phyloP scores from a whole-genome alignment of 2,113 vertebrate genomes.

The Lamprologus tigripictilis region DNA sequence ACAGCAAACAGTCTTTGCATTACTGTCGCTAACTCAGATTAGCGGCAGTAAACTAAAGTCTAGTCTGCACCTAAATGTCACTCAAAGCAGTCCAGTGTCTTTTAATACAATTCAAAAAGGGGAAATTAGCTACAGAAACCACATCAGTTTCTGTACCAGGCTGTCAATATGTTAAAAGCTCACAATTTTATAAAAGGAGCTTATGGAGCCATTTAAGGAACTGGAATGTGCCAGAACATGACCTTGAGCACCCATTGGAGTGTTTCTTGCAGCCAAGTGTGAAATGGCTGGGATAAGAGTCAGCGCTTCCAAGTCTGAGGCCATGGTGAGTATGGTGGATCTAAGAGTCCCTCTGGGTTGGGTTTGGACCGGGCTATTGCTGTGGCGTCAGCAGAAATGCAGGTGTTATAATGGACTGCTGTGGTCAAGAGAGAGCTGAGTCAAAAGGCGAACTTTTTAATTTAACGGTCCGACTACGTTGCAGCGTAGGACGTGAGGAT shows the following conservation, averaged over 20 bases:
- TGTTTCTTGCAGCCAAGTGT: background rate
- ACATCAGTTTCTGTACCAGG: background rate
- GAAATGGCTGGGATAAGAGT: background rate
- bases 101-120: background rate
- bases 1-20: background rate
- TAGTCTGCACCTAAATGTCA: background rate
- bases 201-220: background rate
- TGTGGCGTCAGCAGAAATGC: background rate
- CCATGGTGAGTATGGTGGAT: background rate
- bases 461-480: background rate
- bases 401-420: background rate
- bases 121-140: background rate
- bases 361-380: background rate
- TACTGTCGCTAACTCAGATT: background rate
- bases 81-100: background rate
- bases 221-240: background rate
- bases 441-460: background rate
- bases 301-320: background rate
- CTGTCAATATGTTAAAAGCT: background rate
- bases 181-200: background rate
- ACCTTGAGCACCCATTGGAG: background rate
- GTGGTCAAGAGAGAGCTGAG: background rate
- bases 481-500: background rate
- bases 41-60: background rate
- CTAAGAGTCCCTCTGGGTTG: background rate